These are phyloP conservation scores for Myrmophylax atrothorax DNA, from an alignment of 2,113 vertebrate species.

Conservation along the genomic window DNA sequence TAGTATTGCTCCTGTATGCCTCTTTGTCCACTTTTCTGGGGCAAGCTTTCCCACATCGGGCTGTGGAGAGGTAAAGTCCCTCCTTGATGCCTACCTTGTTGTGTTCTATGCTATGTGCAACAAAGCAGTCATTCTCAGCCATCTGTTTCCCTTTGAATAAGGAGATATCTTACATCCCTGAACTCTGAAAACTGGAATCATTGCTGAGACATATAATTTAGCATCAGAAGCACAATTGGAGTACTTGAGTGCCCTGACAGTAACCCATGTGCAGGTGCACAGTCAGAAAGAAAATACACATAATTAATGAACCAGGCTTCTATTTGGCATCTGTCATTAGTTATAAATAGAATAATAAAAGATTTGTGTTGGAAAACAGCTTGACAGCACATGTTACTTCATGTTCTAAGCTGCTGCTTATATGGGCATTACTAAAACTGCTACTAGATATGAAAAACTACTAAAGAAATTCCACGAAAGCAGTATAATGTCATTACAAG, in stretches of 20 bases:
- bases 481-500: not conserved
- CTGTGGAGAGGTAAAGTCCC: not conserved
- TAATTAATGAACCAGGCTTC: not conserved
- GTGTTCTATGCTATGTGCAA: not conserved
- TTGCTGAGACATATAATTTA: not conserved
- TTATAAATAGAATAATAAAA: not conserved
- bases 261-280: not conserved
- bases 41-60: not conserved
- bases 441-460: not conserved
- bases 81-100: not conserved
- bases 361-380: not conserved
- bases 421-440: not conserved
- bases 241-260: not conserved
- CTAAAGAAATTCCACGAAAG: not conserved
- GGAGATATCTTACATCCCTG: not conserved
- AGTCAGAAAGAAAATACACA: not conserved
- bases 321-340: conserved; percentile 1
- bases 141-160: not conserved
- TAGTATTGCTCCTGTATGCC: not conserved
- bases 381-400: not conserved
- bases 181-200: not conserved
- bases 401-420: not conserved
- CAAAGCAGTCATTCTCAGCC: not conserved
- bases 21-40: not conserved
- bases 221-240: not conserved